Evolutionary conservation across 2,888 invertebrate genomes (phyloP).

Genomic region (Chloromyia formosa): DNA sequence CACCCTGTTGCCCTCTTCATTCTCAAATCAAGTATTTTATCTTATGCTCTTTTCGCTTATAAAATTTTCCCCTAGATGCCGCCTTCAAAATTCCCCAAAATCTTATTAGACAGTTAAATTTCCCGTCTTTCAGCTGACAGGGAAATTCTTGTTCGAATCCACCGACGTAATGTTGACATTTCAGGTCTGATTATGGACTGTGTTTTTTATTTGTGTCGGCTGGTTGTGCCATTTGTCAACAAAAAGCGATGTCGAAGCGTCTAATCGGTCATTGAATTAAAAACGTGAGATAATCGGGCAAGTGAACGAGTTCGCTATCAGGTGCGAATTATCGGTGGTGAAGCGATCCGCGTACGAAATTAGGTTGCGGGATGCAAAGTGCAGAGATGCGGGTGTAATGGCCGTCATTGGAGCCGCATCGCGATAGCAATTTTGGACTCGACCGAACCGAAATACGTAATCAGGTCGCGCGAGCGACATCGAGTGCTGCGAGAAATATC

Average conservation of each 20-base stretch:
- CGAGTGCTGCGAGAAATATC: not conserved
- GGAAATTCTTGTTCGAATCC: constrained; percentile 15
- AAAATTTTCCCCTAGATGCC: not conserved
- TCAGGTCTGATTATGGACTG: constrained; percentile 24
- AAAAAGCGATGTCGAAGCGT: constrained; percentile 12
- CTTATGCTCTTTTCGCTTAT: too few relatives aligned
- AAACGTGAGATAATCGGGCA: constrained; percentile 27
- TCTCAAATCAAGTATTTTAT: not conserved
- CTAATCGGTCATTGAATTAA: constrained; percentile 36
- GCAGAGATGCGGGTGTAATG: constrained; percentile 31
- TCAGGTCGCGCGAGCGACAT: not conserved
- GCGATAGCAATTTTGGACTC: not conserved
- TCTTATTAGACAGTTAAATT: not conserved
- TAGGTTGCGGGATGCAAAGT: not conserved
- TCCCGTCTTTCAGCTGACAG: not conserved
- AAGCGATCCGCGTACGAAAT: not conserved
- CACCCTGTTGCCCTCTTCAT: too few relatives aligned
- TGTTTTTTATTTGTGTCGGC: constrained; percentile 32
- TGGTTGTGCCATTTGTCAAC: constrained; percentile 37
- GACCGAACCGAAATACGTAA: constrained; percentile 14
- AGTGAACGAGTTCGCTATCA: not conserved
- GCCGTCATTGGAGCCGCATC: constrained; percentile 26
- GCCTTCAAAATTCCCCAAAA: not conserved
- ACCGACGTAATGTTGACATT: constrained; percentile 24
- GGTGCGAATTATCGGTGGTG: constrained; percentile 3